Base-by-base conservation (phyloP, 2,113 vertebrate genomes). In the Mobula birostris region DNA sequence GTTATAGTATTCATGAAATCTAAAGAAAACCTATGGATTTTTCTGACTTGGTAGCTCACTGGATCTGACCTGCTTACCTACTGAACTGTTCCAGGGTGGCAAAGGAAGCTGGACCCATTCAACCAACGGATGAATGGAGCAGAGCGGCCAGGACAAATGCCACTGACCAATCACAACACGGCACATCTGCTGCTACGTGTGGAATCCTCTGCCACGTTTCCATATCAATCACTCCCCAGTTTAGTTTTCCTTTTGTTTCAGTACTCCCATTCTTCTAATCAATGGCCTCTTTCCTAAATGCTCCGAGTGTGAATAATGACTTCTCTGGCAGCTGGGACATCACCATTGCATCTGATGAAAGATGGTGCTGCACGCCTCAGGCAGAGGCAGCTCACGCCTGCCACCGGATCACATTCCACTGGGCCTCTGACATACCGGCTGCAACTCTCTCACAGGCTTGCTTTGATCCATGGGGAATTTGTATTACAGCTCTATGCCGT, bases 301-400 rank as follows among this genome's bases (percentile, higher is more conserved):
- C 40, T 93, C 91, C 11, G 68, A 29, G 21, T 76, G 91, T 93
- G 91, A 93, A 93, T 93, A 56, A 93, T 76, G 70, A 76, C 68
- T 93, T 93, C 91, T 74, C 91, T 76, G 91, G 91, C 91, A 93
- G 91, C 91, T 93, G 68, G 70, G 91, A 93, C 91, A 91, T 91
- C 88, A 93, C 58, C 14, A 93, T 32, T 56, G 70, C 68, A 48
- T 93, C 91, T 70, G 21, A 3, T 93, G 70, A 93, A 93, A 74
- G 91, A 93, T 92, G 90, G 32, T 32, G 24, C 9, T 48, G 90
- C 66, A 36, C 19, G 63, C 90, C 90, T 68, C 66, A 92, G 90
- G 90, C 90, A 92, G 90, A 72, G 68, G 7, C 90, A 72, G 36
- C 90, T 93, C 66, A 93, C 40, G 91, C 91, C 70, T 74, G 90